phyloP scores from a whole-genome alignment of 2,888 invertebrate species.

The Xanthorhoe spadicearia region DNA sequence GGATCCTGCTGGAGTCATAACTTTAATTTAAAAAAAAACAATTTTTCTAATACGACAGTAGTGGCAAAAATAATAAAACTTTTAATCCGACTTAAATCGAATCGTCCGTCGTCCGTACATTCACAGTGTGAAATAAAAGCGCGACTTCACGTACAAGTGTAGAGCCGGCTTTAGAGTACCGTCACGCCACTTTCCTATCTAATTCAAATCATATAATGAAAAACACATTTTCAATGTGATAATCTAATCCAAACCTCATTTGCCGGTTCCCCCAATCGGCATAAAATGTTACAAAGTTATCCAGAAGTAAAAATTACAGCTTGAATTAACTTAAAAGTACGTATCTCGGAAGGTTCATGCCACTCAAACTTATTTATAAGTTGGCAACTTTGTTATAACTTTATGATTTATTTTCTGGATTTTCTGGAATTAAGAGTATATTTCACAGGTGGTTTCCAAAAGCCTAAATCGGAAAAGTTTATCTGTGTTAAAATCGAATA shows the following conservation, averaged over 20 bases:
- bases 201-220: slow-evolving; percentile 5
- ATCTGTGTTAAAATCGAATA: not conserved
- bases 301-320: slow-evolving; percentile 32
- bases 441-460: slow-evolving; percentile 15
- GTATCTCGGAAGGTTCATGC: slow-evolving; percentile 20
- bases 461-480: slow-evolving; percentile 4
- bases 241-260: slow-evolving; percentile 29
- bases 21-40: too few relatives aligned
- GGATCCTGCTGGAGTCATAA: too few relatives aligned
- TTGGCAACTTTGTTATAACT: slow-evolving; percentile 26
- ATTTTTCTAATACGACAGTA: too few relatives aligned
- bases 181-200: not conserved
- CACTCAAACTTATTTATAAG: slow-evolving; percentile 31
- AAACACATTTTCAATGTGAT: slow-evolving; percentile 20
- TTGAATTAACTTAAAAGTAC: slow-evolving; percentile 24
- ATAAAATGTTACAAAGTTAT: slow-evolving; percentile 26
- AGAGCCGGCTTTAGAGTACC: too few relatives aligned
- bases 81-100: too few relatives aligned
- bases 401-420: slow-evolving; percentile 31
- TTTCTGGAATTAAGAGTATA: slow-evolving; percentile 20
- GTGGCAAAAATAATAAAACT: too few relatives aligned
- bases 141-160: too few relatives aligned
- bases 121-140: too few relatives aligned
- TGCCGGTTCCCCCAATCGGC: slow-evolving; percentile 17
- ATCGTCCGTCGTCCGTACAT: too few relatives aligned